Conservation (phyloP, 2,797 vertebrate genomes). For the Leuciscus waleckii region DNA sequence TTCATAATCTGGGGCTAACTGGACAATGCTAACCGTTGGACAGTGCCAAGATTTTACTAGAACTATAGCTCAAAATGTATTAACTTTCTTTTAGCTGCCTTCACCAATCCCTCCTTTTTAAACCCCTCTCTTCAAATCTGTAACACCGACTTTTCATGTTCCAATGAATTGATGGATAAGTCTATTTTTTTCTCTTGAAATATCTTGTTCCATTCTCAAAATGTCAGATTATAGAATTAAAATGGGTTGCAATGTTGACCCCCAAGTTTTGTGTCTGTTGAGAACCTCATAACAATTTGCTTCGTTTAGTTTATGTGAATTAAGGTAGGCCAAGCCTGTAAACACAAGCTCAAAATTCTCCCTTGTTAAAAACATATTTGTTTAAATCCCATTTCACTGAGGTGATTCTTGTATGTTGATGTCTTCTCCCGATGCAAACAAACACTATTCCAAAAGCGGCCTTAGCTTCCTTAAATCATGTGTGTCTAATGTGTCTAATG, state of each 20-base stretch:
- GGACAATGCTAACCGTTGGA: background rate
- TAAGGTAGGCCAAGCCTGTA: conserved; percentile 28
- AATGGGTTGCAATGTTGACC: background rate
- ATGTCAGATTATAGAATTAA: background rate
- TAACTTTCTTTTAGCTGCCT: background rate
- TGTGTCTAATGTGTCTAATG: conserved; percentile 28
- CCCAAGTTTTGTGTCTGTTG: background rate
- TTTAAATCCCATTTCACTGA: conserved; percentile 19
- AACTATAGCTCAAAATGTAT: background rate
- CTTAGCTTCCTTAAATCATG: conserved; percentile 34
- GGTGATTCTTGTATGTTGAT: conserved; percentile 25
- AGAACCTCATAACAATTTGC: conserved; percentile 27
- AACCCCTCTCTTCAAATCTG: background rate
- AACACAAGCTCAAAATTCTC: conserved; percentile 42
- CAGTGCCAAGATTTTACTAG: background rate
- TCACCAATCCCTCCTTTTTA: background rate
- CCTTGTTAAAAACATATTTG: conserved; percentile 47
- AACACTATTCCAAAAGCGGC: conserved; percentile 39
- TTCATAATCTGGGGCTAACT: background rate
- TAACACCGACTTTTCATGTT: background rate
- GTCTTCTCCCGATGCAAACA: conserved; percentile 42
- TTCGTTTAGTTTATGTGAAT: conserved; percentile 30
- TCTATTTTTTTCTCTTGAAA: background rate
- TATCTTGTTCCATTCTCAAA: background rate
- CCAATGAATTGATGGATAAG: background rate